Base-by-base conservation (phyloP, 2,797 vertebrate species). In the Dicrostonyx torquatus region DNA sequence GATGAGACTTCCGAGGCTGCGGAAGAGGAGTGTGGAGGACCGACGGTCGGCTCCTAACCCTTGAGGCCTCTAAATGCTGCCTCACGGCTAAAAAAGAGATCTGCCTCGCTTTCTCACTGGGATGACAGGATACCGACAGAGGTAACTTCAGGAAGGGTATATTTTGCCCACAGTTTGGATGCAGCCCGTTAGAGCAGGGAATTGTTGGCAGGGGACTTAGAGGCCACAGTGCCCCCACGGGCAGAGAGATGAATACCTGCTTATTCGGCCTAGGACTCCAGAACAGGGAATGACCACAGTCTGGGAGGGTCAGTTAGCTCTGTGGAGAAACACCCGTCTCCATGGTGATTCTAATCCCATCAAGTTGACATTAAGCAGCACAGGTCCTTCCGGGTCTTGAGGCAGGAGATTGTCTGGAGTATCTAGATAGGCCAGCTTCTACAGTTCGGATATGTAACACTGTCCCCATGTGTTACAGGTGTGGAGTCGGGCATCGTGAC, bases 21-120 rank as follows among this genome's bases (percentile, higher is more conserved):
- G 55, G 40, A 45, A 40, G 43, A 37, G 11, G 80, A 7, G 77
- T 10, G 13, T 45, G 14, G 31, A 1, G 9, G 43, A 48, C 10
- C 24, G 29, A 66, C 20, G 0, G 43, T 79, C 0, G 1, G 37
- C 6, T 68, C 50, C 70, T 5, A 24, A 15, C 14, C n/a, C n/a
- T 18, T 0, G 24, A 29, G n/a, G 20, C 34, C 43, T 50, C 7
- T 12, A 22, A 3, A 10, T 26, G 40, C 60, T n/a, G 14, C 20
- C n/a, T 64, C 37, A 17, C 45, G 73, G 22, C 62, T 75, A 86
- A 64, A 66, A 77, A 85, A 62, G 18, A 50, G 64, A 34, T 22
- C 34, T 18, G 48, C 3, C 8, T 31, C 29, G 45, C 84, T 55
- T 55, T 40, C 48, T 40, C 84, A 12, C 13, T 15, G 2, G 43